Base-by-base conservation (phyloP, 2,797 vertebrate genomes). In the Okamejei kenojei region DNA sequence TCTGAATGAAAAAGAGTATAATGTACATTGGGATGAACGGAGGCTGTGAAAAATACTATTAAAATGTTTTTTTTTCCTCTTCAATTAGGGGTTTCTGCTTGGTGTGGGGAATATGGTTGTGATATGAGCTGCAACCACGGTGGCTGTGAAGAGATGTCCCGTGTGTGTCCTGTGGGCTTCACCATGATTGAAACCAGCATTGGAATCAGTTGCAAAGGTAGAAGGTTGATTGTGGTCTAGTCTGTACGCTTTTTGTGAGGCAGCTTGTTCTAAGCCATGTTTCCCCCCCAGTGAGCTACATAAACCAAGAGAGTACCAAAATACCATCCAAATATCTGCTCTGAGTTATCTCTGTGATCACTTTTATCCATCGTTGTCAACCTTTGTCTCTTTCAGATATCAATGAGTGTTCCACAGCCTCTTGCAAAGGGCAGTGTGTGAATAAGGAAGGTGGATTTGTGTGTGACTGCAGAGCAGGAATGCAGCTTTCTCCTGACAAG, bases 391-490 rank as follows among this genome's bases (percentile, higher is more conserved):
- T 54, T 61, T 0, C 35, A 97, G 96, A 97, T 93, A 96, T 97
- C 0, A 93, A 97, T 0, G 96, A 97, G 93, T 97, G 97, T 91
- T 93, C 94, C 78, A 95, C 95, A 0, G 94, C 95, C 0, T 96
- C 96, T 13, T 97, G 97, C 0, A 95, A 96, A 92, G 96, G 96
- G 38, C 94, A 73, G 32, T 97, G 96, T 0, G 94, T 96, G 93
- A 97, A 97, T 95, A 97, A 96, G 0, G 96, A 97, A 94, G 96
- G 97, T 0, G 96, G 96, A 21, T 97, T 96, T 7, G 95, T 96
- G 93, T 97, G 96, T 0, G 95, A 97, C 94, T 97, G 96, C 0
- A 95, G 97, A 71, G 95, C 94, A 0, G 96, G 96, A 58, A 94
- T 95, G 95, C 96, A 95, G 93, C 96, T 97, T 26, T 94, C 96